A percentile compares a stretch with the other conserved stretches of the same genome.
Conservation (phyloP, 2,797 vertebrate species). For the Chiroxiphia lanceolata region DNA sequence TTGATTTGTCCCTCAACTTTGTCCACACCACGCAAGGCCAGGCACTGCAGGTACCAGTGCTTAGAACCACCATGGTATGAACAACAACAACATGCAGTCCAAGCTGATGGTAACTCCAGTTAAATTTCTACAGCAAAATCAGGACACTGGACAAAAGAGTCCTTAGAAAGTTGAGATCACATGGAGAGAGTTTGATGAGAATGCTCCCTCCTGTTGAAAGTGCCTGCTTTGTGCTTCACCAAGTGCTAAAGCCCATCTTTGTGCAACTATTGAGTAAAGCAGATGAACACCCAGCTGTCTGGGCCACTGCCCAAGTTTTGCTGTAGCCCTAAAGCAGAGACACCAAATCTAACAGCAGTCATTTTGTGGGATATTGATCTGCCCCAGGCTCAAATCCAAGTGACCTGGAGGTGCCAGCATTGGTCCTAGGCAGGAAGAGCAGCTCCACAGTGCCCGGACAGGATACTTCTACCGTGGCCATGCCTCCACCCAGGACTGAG, state of each 20-base stretch:
- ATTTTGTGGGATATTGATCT: background rate
- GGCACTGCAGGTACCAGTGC: background rate
- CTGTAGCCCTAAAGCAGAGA: background rate
- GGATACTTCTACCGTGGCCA: accelerated
- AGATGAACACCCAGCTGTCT: background rate
- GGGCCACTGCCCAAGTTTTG: background rate
- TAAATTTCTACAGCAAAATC: background rate
- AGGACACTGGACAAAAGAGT: background rate
- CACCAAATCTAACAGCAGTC: background rate
- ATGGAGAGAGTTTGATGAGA: background rate
- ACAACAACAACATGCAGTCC: background rate
- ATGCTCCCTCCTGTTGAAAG: background rate
- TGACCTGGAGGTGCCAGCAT: accelerated
- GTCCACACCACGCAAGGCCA: accelerated
- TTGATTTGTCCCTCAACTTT: background rate
- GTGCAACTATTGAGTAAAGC: background rate
- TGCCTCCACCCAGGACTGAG: accelerated
- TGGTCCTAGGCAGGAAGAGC: background rate
- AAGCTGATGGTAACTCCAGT: background rate
- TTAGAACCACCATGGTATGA: accelerated
- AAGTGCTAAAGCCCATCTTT: background rate
- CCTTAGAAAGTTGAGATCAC: background rate
- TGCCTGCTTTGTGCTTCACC: background rate
- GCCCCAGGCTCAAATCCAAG: background rate
- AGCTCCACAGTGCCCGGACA: background rate